A percentile compares a stretch with the other conserved stretches of the same genome.
Conservation (phyloP, 92 coral and sea anemone genomes). For the Epizoanthus rinbou region DNA sequence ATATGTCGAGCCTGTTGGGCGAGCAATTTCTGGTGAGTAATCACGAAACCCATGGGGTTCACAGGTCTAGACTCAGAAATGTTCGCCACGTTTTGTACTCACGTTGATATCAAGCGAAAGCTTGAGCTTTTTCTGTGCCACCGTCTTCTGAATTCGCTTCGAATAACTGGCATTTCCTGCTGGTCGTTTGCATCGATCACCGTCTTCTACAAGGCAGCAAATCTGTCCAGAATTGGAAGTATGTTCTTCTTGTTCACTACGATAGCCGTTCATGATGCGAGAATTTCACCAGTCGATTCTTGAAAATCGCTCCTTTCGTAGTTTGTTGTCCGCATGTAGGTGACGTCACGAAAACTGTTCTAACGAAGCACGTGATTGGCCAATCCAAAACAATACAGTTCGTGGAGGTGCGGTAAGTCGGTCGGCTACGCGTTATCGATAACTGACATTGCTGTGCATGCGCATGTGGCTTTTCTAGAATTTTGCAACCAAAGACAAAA, state of each 20-base stretch:
- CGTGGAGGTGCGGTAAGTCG: background rate
- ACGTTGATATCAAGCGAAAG: conserved; percentile 90
- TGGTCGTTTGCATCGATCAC: conserved; percentile 88
- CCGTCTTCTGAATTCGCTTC: conserved; percentile 99
- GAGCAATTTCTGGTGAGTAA: conserved; percentile 20
- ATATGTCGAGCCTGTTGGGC: conserved; percentile 90
- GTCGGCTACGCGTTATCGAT: too few species aligned
- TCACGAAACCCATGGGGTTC: conserved; percentile 8
- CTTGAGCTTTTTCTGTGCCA: conserved; percentile 96
- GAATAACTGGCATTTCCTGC: conserved; percentile 99
- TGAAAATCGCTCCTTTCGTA: conserved; percentile 95
- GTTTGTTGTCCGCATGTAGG: conserved; percentile 92
- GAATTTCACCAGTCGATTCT: conserved; percentile 64
- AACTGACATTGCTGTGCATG: too few species aligned
- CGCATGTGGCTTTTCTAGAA: too few species aligned
- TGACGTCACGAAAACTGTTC: conserved; percentile 79
- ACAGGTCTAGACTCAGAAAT: conserved; percentile 21
- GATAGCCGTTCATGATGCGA: conserved; percentile 96
- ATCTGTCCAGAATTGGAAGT: conserved; percentile 87
- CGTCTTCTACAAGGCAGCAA: conserved; percentile 98
- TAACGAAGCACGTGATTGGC: conserved; percentile 62
- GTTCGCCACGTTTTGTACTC: conserved; percentile 52
- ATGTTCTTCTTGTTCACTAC: conserved; percentile 97
- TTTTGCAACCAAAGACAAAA: too few species aligned
- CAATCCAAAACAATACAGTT: background rate